Evolutionary conservation across 2,888 invertebrate species (phyloP).

Genomic region (Chloroclysta siterata): DNA sequence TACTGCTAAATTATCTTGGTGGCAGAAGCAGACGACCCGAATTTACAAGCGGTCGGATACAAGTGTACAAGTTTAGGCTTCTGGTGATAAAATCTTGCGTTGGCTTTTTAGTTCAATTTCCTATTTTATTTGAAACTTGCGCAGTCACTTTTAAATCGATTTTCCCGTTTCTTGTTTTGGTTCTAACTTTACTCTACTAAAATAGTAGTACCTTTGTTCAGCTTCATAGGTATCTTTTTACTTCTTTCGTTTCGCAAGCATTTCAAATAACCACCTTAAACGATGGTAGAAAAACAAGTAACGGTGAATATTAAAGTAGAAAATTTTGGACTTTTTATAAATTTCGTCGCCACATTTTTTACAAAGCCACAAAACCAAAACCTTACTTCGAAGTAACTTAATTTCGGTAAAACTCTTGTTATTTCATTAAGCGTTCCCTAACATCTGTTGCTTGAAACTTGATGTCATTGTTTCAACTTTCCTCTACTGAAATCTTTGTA

Average conservation of each 20-base stretch:
- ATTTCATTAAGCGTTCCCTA: constrained; percentile 68
- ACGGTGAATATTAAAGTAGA: not conserved
- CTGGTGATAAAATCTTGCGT: constrained; percentile 58
- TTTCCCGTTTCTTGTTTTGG: not conserved
- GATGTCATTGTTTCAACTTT: constrained; percentile 68
- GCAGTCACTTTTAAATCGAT: constrained; percentile 4
- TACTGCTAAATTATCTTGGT: constrained; percentile 34
- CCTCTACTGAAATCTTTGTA: constrained; percentile 45
- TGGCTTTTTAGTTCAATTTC: constrained; percentile 46
- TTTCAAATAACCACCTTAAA: not conserved
- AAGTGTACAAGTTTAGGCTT: constrained; percentile 54
- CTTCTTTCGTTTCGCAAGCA: too few species aligned
- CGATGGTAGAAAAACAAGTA: not conserved
- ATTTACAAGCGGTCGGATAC: constrained; percentile 61
- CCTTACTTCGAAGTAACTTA: constrained; percentile 38
- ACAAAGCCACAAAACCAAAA: constrained; percentile 32
- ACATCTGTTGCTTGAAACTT: constrained; percentile 74
- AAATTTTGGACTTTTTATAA: not conserved
- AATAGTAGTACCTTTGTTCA: too few species aligned
- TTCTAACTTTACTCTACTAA: not conserved
- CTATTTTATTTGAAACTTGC: constrained; percentile 37
- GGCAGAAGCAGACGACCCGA: constrained; percentile 52
- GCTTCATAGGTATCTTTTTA: too few species aligned
- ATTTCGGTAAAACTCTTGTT: constrained; percentile 50
- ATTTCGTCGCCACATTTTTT: constrained; percentile 15